Percentiles rank a stretch among this genome's conserved stretches.
Evolutionary conservation across 2,113 vertebrate genomes (phyloP).

Genomic region (Podarcis cretensis): DNA sequence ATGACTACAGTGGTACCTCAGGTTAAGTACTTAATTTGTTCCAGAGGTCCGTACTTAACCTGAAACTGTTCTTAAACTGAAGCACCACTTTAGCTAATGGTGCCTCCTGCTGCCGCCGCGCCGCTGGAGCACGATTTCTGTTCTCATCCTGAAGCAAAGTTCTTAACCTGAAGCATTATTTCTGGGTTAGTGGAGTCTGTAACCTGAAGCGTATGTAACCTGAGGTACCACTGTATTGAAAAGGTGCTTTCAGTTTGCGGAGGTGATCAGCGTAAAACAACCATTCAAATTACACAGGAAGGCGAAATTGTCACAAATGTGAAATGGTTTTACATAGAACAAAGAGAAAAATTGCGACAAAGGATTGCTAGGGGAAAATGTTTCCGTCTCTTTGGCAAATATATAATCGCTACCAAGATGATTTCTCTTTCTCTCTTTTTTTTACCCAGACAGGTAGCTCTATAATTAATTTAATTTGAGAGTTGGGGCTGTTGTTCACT

Average conservation of each 20-base stretch:
- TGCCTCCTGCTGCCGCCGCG: too few species aligned
- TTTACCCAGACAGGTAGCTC: constrained; percentile 58
- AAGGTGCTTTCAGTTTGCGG: constrained; percentile 26
- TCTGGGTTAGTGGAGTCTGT: too few species aligned
- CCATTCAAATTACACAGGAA: constrained; percentile 44
- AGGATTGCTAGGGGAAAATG: neutral
- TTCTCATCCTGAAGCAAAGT: too few species aligned
- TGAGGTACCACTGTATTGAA: neutral
- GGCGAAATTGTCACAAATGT: constrained; percentile 32
- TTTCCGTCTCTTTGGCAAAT: constrained; percentile 24
- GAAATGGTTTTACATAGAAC: constrained; percentile 27
- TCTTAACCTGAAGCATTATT: too few species aligned
- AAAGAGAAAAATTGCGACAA: constrained; percentile 24
- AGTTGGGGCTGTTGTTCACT: constrained; percentile 48
- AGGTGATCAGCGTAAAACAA: constrained; percentile 28
- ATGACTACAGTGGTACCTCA: constrained; percentile 2
- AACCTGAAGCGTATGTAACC: too few species aligned
- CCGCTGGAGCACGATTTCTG: too few species aligned
- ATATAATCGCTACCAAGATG: constrained; percentile 35
- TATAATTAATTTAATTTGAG: constrained; percentile 60
- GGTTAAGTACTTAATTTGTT: too few species aligned
- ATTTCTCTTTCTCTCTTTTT: neutral
- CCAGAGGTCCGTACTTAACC: too few species aligned
- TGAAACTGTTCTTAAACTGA: too few species aligned
- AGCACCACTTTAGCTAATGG: too few species aligned